Percentiles rank a stretch among this genome's conserved stretches.
Conservation (phyloP, 2,113 vertebrate species). For the Oreochromis niloticus region DNA sequence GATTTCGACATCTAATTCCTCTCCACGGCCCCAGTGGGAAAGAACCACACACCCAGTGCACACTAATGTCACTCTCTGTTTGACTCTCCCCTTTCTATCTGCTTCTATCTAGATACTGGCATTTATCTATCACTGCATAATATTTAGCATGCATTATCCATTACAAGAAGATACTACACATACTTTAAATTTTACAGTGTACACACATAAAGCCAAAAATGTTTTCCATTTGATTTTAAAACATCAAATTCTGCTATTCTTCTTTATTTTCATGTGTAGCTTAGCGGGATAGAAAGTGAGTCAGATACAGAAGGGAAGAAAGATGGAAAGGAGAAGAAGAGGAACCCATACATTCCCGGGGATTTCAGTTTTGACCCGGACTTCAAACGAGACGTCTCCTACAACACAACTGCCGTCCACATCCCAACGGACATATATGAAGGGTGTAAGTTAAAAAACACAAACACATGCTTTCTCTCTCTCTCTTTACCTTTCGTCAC, state of each 20-base stretch:
- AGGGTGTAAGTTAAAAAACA: slow-evolving; percentile 83
- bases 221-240: background rate
- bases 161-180: background rate
- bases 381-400: slow-evolving; percentile 83
- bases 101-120: background rate
- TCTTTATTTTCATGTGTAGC: slow-evolving; percentile 57
- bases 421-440: slow-evolving; percentile 95
- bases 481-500: background rate
- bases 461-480: background rate
- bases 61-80: slow-evolving; percentile 42
- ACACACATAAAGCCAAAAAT: background rate
- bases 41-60: slow-evolving; percentile 17
- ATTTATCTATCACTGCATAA: slow-evolving; percentile 10
- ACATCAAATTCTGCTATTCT: background rate
- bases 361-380: slow-evolving; percentile 81
- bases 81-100: background rate
- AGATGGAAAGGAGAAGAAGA: slow-evolving; percentile 40
- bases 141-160: background rate
- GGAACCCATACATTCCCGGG: slow-evolving; percentile 76
- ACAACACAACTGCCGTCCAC: slow-evolving; percentile 88
- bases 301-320: background rate
- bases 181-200: background rate
- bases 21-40: slow-evolving; percentile 23
- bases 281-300: slow-evolving; percentile 71
- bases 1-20: slow-evolving; percentile 29